A percentile compares a stretch with the other conserved stretches of the same genome.
Evolutionary conservation across 2,113 vertebrate genomes (phyloP).

Genomic region (Prinia subflava): DNA sequence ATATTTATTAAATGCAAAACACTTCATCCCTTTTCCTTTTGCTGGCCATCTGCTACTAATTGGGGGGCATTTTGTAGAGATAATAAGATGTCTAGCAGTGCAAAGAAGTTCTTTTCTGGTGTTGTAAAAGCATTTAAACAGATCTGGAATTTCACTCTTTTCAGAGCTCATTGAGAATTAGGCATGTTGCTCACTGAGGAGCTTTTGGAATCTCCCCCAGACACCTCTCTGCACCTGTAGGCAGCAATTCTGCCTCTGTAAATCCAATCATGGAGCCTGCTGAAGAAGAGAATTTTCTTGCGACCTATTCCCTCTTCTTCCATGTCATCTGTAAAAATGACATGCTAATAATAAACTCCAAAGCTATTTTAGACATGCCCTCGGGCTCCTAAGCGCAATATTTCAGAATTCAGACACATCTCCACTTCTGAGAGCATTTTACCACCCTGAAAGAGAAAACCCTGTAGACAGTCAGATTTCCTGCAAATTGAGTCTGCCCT

Average conservation of each 20-base stretch:
- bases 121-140: background rate
- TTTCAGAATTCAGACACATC: background rate
- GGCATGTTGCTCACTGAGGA: background rate
- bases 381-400: background rate
- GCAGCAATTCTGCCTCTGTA: background rate
- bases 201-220: background rate
- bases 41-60: background rate
- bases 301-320: background rate
- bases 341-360: conserved; percentile 11
- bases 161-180: background rate
- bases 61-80: background rate
- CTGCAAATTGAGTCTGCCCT: background rate
- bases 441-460: background rate
- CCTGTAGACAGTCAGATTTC: background rate
- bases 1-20: background rate
- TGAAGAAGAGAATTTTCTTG: background rate
- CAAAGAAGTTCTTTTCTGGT: background rate
- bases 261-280: background rate
- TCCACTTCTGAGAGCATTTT: background rate
- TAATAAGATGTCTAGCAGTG: background rate
- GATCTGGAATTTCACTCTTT: background rate
- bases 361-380: background rate
- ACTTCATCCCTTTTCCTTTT: background rate
- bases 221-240: background rate
- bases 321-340: background rate